Evolutionary conservation across 1,140 invertebrate genomes (phyloP), one percentile per base, ranked within the genome.

Genomic region (Caenorhabditis latens): DNA sequence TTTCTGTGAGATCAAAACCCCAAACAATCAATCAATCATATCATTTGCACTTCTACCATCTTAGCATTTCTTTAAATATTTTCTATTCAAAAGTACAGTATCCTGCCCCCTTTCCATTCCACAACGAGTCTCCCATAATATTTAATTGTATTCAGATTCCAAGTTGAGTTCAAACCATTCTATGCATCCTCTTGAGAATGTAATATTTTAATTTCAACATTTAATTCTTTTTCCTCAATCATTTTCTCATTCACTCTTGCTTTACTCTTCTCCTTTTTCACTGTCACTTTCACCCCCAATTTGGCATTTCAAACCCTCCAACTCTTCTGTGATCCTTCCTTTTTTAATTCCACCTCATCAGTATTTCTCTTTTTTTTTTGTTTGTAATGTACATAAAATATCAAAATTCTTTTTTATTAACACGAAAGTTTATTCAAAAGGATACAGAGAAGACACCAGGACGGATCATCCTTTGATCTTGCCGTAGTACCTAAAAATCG

Each of bases 111-210:
- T 32, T 46, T 32, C 40, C 71, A 50, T 71, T 32, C 43, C 43
- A 50, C 4, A 50, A 79, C 71, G 71, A 79, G 71, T 79, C 71
- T 79, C 71, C n/a, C 71, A 79, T 79, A 79, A 79, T 79, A 79
- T 79, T 71, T 14, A 46, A 79, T 79, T 67, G 19, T 24, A 79
- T 53, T 79, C 46, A 50, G 14, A 79, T 19, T 19, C 40, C 32
- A 43, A 63, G 14, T 32, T 63, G 42, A 71, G 42, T 71, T 71
- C 65, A 71, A 71, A 71, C 19, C 24, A 24, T 11, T 63, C 6
- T 21, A 63, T 32, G 3, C 7, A 24, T 32, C 61, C 21, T 63
- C 32, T 63, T 32, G 32, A 32, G 32, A 32, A 32, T 1, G 21
- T 63, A 63, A 32, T 53, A 53, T 63, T 32, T 11, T 32, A 63